These are phyloP conservation scores for Maconellicoccus hirsutus DNA, from an alignment of 1,140 invertebrate species.

Conservation along the genomic window DNA sequence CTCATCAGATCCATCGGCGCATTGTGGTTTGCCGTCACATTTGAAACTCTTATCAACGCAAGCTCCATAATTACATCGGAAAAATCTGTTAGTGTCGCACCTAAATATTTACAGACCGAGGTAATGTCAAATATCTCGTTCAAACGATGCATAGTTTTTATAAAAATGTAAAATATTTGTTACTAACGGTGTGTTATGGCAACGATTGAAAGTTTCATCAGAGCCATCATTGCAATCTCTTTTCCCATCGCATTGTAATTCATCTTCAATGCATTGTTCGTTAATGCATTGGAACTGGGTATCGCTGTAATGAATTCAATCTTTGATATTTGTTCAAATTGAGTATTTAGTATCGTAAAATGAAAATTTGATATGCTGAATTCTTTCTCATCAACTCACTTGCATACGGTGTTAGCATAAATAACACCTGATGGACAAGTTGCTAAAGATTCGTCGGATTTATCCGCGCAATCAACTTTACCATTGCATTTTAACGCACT, in stretches of 20 bases:
- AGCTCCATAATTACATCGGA: slow-evolving; percentile 46
- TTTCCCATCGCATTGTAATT: slow-evolving; percentile 51
- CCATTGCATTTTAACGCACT: neutral
- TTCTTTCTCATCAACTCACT: too few relatives aligned
- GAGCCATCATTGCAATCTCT: slow-evolving; percentile 51
- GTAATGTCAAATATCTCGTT: too few relatives aligned
- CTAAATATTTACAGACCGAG: neutral
- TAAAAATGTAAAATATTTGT: neutral
- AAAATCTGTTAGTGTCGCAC: slow-evolving; percentile 38
- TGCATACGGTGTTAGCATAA: too few relatives aligned
- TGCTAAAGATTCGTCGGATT: neutral
- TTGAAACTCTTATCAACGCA: slow-evolving; percentile 42
- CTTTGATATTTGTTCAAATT: too few relatives aligned
- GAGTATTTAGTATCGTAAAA: too few relatives aligned
- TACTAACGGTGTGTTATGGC: neutral
- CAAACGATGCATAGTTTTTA: too few relatives aligned
- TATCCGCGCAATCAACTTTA: neutral
- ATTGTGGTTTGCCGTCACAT: slow-evolving; percentile 49
- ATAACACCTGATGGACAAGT: too few relatives aligned
- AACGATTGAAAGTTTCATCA: slow-evolving; percentile 41
- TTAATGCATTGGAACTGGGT: slow-evolving; percentile 39
- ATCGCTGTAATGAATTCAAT: neutral
- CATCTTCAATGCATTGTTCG: slow-evolving; percentile 44
- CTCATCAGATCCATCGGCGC: slow-evolving; percentile 52
- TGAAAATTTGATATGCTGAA: too few relatives aligned